Base-by-base conservation (phyloP, 2,888 invertebrate genomes). In the Polylopha cassiicola region DNA sequence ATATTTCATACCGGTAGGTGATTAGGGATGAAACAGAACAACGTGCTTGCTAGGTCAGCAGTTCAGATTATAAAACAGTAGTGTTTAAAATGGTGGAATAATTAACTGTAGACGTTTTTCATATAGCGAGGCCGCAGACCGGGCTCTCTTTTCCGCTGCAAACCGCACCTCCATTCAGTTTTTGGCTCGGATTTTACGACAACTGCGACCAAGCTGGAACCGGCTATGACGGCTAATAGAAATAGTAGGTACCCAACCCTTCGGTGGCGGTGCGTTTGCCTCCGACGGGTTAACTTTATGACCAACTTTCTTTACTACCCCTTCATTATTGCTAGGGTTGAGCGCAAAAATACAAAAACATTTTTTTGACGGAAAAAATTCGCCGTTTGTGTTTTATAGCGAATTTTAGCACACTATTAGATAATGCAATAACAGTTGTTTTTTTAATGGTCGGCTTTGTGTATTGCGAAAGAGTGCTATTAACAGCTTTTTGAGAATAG, bases 251-350 rank as follows among this genome's bases (percentile, higher is more conserved):
- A 76, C 68, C 69, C 73, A 81, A 82, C 84, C 84, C 84, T 80
- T 81, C 81, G 73, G 74, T 71, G 57, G 74, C 72, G 70, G 73
- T 51, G 61, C 66, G 63, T 70, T 74, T 69, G 74, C 75, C 67
- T 76, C 75, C 73, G 76, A 80, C 77, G 77, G 80, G 81, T 78
- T 84, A 80, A 81, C 64, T 82, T 84, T 84, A 81, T 80, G 74
- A 69, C 72, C 61, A 61, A 76, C 78, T 81, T 79, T 81, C 76
- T 80, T 73, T 76, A 64, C 61, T 64, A 75, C 73, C 77, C 79
- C 71, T 76, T 76, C 73, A 74, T 79, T 78, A 81, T 77, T 75
- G 80, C 65, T 56, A 70, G 66, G 73, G 71, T 73, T 71, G 65
- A 55, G 53, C 48, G 48, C 64, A 71, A 76, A 72, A 72, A 68